These are phyloP conservation scores for Trachymyrmex septentrionalis DNA, from an alignment of 1,140 invertebrate species.

Conservation along the genomic window DNA sequence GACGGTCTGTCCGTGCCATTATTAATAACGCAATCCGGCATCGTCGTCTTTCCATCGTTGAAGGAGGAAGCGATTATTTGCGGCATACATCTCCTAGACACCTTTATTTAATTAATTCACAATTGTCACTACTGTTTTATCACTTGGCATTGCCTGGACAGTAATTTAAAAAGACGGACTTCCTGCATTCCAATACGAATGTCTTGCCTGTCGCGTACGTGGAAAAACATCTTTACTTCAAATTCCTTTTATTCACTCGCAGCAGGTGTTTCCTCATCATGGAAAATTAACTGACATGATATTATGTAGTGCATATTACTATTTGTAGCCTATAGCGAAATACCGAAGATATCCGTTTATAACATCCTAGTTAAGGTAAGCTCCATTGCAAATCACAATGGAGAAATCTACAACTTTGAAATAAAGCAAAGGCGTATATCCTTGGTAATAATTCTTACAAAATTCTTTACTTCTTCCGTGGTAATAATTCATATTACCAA, in stretches of 20 bases:
- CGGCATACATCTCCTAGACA: background rate
- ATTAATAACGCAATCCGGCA: slow-evolving; percentile 47
- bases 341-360: background rate
- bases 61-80: slow-evolving; percentile 23
- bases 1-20: slow-evolving; percentile 14
- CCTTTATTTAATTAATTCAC: slow-evolving; percentile 57
- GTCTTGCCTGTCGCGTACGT: background rate
- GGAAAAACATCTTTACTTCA: slow-evolving; percentile 28
- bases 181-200: slow-evolving; percentile 36
- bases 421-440: background rate
- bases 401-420: background rate
- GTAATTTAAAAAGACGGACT: slow-evolving; percentile 39
- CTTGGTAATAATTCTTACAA: background rate
- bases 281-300: slow-evolving; percentile 5
- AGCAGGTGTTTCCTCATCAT: background rate
- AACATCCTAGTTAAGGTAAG: background rate
- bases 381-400: background rate
- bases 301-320: slow-evolving; percentile 20
- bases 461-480: background rate
- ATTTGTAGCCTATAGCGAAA: slow-evolving; percentile 32
- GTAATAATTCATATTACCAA: background rate
- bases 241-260: slow-evolving; percentile 12
- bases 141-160: slow-evolving; percentile 10
- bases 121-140: slow-evolving; percentile 47
- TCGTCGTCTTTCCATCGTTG: slow-evolving; percentile 29